These are phyloP conservation scores for Sturnira hondurensis DNA, from an alignment of 2,113 vertebrate species.

Conservation along the genomic window DNA sequence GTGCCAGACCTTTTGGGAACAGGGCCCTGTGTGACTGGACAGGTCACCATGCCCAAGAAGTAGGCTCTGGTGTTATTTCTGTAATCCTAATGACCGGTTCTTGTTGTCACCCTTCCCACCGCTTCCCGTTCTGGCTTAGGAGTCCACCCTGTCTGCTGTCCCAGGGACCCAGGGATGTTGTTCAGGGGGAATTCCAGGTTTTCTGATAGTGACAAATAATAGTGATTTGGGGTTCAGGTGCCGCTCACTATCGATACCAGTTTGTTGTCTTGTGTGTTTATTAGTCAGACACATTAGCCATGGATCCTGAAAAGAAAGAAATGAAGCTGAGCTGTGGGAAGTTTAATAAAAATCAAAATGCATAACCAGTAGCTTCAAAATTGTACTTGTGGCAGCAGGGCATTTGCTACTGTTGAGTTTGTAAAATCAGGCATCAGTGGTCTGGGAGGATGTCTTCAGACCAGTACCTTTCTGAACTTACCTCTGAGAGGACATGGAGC, in stretches of 20 bases:
- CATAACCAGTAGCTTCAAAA: neutral
- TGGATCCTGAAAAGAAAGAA: neutral
- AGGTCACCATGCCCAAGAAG: neutral
- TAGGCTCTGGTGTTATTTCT: neutral
- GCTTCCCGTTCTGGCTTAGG: neutral
- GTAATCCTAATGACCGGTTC: neutral
- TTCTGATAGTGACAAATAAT: neutral
- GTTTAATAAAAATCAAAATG: slow-evolving; percentile 3
- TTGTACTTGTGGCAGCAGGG: neutral
- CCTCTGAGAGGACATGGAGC: neutral
- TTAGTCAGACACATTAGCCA: neutral
- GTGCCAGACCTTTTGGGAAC: neutral
- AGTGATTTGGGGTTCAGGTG: neutral
- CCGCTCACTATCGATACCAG: neutral
- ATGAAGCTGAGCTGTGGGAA: neutral
- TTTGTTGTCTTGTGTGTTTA: neutral
- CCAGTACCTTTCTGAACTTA: neutral
- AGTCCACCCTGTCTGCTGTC: neutral
- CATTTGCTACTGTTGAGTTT: neutral
- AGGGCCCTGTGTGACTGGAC: neutral
- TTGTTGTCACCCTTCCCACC: neutral
- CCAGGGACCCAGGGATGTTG: neutral
- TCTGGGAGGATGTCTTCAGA: neutral
- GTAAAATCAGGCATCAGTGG: neutral
- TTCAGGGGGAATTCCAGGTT: neutral